Evolutionary conservation across 2,797 vertebrate genomes (phyloP).

Genomic region (Schizopygopsis pylzovi): DNA sequence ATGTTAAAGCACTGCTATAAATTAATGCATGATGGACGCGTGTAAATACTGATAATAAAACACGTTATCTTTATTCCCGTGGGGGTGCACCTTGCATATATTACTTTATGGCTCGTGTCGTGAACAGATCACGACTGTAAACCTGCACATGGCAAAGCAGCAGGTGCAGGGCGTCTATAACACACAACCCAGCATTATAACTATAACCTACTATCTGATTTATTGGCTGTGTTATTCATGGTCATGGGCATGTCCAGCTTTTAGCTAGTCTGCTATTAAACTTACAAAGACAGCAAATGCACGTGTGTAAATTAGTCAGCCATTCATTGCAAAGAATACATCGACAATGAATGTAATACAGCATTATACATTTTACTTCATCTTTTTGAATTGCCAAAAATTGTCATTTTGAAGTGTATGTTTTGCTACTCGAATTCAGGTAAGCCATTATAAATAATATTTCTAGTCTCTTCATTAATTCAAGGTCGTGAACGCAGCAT

Average conservation of each 20-base stretch:
- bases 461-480: not conserved
- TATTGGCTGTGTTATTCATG: not conserved
- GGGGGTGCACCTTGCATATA: not conserved
- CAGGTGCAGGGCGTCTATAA: slow-evolving; percentile 49
- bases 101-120: slow-evolving; percentile 72
- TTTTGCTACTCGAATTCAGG: not conserved
- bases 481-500: not conserved
- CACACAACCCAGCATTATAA: not conserved
- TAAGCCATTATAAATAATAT: not conserved
- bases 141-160: not conserved
- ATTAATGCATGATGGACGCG: not conserved
- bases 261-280: not conserved
- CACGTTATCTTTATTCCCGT: not conserved
- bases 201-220: not conserved
- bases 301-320: not conserved
- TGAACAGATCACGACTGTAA: slow-evolving; percentile 77
- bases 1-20: not conserved
- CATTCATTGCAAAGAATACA: not conserved
- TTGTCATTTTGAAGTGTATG: too few species aligned
- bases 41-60: not conserved
- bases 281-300: not conserved
- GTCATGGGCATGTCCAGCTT: not conserved
- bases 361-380: not conserved
- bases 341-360: not conserved
- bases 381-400: too few species aligned